phyloP scores from a whole-genome alignment of 2,888 invertebrate species.

The Heliconius aoede region DNA sequence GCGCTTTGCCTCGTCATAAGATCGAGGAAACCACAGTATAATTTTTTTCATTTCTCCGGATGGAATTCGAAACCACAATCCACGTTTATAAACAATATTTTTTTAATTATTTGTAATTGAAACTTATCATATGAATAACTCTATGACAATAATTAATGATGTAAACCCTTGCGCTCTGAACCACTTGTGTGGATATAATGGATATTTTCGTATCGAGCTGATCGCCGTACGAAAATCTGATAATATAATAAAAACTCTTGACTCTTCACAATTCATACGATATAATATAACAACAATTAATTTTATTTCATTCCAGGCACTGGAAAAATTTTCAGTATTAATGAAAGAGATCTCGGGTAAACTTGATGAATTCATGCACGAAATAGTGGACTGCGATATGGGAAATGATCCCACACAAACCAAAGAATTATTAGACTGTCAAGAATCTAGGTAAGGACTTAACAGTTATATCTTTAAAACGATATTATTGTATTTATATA shows the following conservation, averaged over 20 bases:
- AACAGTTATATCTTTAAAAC: no score
- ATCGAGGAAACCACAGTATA: no score
- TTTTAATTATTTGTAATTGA: background rate
- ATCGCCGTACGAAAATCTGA: constrained; percentile 69
- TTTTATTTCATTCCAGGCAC: constrained; percentile 85
- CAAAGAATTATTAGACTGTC: constrained; percentile 92
- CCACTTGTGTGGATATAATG: constrained; percentile 58
- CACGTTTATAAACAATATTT: no score
- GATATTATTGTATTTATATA: no score
- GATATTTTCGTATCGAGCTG: constrained; percentile 63
- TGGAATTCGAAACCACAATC: no score
- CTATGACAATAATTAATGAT: constrained; percentile 57
- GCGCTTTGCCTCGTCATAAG: no score
- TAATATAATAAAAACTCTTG: constrained; percentile 26
- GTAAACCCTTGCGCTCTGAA: constrained; percentile 74
- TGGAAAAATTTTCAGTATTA: constrained; percentile 96
- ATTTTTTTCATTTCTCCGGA: no score
- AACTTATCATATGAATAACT: background rate
- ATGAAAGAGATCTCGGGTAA: constrained; percentile 95
- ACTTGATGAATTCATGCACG: constrained; percentile 93
- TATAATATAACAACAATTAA: background rate
- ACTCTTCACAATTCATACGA: background rate
- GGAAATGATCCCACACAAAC: constrained; percentile 97
- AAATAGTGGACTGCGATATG: constrained; percentile 95
- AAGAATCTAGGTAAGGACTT: constrained; percentile 85